Conservation (phyloP, 2,888 invertebrate genomes). For the Gonocerus acuteangulatus region DNA sequence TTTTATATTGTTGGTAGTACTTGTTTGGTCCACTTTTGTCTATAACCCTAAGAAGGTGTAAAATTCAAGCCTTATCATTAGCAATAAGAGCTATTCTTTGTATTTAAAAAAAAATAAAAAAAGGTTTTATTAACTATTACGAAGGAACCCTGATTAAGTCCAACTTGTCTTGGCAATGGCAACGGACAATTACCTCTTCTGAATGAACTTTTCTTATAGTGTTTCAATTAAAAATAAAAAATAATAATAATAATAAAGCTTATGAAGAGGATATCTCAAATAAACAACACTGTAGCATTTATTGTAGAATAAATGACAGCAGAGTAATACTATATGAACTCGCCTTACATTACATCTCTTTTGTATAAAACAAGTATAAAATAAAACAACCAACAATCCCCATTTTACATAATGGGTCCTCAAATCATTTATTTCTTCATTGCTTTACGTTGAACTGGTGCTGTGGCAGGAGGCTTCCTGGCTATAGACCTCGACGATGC, state of each 20-base stretch:
- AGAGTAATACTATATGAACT: background rate
- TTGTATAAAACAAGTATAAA: slow-evolving; percentile 21
- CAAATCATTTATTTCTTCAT: slow-evolving; percentile 23
- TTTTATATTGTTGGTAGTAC: too few relatives aligned
- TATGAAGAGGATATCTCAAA: background rate
- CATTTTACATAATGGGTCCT: background rate
- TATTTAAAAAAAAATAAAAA: too few relatives aligned
- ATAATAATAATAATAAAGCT: too few relatives aligned
- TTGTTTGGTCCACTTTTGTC: too few relatives aligned
- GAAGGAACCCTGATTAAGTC: too few relatives aligned
- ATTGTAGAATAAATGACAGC: background rate
- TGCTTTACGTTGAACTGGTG: slow-evolving; percentile 35
- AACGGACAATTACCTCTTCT: too few relatives aligned
- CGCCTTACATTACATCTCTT: background rate
- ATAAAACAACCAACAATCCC: background rate
- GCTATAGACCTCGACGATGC: slow-evolving; percentile 9
- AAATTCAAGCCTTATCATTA: too few relatives aligned
- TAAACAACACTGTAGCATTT: background rate
- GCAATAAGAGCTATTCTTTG: too few relatives aligned
- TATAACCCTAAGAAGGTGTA: too few relatives aligned
- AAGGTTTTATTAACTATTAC: too few relatives aligned
- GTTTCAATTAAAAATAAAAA: background rate
- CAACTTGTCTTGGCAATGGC: too few relatives aligned
- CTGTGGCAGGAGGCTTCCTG: slow-evolving; percentile 35
- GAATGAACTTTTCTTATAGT: background rate